Evolutionary conservation across 1,140 invertebrate genomes (phyloP), one percentile per base, ranked within the genome.

Genomic region (Coenobita brevimanus): DNA sequence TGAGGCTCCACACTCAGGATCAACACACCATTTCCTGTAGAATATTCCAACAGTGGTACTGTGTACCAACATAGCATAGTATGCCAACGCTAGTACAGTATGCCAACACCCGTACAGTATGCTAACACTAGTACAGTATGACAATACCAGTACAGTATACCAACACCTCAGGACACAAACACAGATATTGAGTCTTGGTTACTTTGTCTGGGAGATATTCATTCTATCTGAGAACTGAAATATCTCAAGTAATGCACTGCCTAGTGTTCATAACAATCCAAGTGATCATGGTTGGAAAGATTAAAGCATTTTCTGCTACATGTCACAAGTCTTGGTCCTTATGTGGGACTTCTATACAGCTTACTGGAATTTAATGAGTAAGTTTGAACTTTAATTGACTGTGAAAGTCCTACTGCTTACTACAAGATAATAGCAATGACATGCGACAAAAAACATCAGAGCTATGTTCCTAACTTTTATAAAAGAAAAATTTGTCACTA

Each of bases 1-100:
- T 87, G 85, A 87, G 85, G 85, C 85, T 87, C 85, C 33, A 87
- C 85, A 87, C 54, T 87, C 84, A 71, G 85, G 75, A 87, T 87
- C 78, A 64, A 81, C 41, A 27, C 64, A 79, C 78, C 62, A 67
- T 46, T 57, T 71, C 69, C 64, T 80, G 50, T 80, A 81, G 17
- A 33, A 33, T 38, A 27, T 21, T 27, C 21, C 67, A 15, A 50
- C 46, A 50, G 17, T 8, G 6, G 46, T 50, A 50, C 46, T 8
- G 17, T 50, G 46, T 50, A 17, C 6, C 17, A 50, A 50, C 46
- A 50, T n/a, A n/a, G n/a, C n/a, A n/a, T 27, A 33, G 67, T 33
- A 71, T 71, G 27, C 21, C 67, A 15, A 50, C 46, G 17, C 6
- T 8, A 8, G 46, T 50, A 50, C 46, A 50, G 17, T 50, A 17